Evolutionary conservation across 1,140 invertebrate species (phyloP).

Genomic region (Caenorhabditis remanei): DNA sequence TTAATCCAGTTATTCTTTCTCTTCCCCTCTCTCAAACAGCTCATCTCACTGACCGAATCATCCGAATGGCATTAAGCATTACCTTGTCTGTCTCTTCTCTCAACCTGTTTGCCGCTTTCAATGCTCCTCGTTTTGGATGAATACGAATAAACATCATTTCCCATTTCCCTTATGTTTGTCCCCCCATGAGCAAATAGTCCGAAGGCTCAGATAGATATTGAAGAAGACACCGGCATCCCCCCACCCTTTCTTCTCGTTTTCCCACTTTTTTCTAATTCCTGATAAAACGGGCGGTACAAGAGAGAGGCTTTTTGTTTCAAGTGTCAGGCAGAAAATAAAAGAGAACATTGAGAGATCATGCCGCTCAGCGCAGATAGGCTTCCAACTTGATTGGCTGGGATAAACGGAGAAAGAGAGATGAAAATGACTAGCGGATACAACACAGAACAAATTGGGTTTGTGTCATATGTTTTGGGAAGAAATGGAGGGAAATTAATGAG

Average conservation of each 20-base stretch:
- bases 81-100: background rate
- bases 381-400: background rate
- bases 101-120: conserved; percentile 12
- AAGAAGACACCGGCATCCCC: background rate
- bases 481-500: too few relatives aligned
- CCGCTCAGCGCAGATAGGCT: background rate
- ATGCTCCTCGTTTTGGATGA: conserved; percentile 12
- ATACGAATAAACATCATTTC: conserved; percentile 18
- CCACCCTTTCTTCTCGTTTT: too few relatives aligned
- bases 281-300: conserved; percentile 34
- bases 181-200: conserved; percentile 16
- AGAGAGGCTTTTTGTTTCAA: conserved; percentile 13
- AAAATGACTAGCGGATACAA: too few relatives aligned
- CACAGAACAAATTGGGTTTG: too few relatives aligned
- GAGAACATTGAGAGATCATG: background rate
- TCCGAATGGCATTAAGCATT: conserved; percentile 34
- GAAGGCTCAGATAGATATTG: background rate
- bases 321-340: background rate
- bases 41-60: conserved; percentile 52
- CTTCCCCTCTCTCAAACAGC: background rate
- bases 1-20: background rate
- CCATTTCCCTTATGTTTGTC: background rate
- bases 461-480: too few relatives aligned
- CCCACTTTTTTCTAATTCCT: background rate
- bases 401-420: too few relatives aligned